Base-by-base conservation (phyloP, 2,888 invertebrate genomes). In the Platycnemis pennipes region DNA sequence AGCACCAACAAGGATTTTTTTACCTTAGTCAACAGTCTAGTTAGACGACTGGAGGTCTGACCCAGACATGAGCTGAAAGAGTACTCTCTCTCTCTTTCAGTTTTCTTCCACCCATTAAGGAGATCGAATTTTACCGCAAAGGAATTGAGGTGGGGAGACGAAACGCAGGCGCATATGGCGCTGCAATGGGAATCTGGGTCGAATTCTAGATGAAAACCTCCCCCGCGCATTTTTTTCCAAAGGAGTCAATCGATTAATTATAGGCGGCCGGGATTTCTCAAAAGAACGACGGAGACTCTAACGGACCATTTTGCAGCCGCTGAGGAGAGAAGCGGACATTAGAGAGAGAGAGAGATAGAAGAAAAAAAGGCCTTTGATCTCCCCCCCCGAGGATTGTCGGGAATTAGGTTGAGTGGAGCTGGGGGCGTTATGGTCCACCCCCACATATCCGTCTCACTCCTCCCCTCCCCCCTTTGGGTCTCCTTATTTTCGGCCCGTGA, bases 291-390 rank as follows among this genome's bases (percentile, higher is more conserved):
- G 77, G 77, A 31, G 31, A 19, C 56, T 63, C 37, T 77, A 77
- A 77, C 77, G 77, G 77, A 77, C 77, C 77, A 77, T 77, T 77
- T 77, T 77, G 77, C 77, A 77, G 77, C 77, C 77, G 77, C 16
- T 16, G 37, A 31, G 63, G 1, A 26, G 63, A 63, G 63, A 22
- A 63, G 26, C 16, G 63, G 63, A 7, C 63, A 63, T 26, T 63
- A n/a, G 26, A 63, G 26, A n/a, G 63, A 63, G 26, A 22, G 19
- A 77, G 26, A 77, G 37, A 11, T 37, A 69, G 5, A 31, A 37
- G 77, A 37, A 77, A 16, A 77, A 5, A 37, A 26, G 77, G 37
- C 77, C 77, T 77, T 77, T 77, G 77, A 77, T 77, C 77, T 77
- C 22, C 16, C n/a, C 77, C 77, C 77, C 37, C 37, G 77, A 26